Percentiles rank a stretch among this genome's conserved stretches.
phyloP scores from a whole-genome alignment of 2,113 vertebrate genomes.

The Poicephalus gulielmi region DNA sequence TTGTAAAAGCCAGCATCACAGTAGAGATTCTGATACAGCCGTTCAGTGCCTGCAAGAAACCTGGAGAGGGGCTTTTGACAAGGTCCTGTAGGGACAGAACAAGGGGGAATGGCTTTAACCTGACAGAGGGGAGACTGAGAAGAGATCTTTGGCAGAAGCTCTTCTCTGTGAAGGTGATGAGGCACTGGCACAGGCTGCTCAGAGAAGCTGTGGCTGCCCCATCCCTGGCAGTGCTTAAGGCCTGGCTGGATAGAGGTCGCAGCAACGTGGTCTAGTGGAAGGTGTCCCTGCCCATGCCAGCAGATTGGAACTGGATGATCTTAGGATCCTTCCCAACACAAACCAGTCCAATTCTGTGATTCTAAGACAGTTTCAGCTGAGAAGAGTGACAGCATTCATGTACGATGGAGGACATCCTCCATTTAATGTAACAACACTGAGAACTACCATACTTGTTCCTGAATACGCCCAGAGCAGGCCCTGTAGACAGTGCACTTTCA shows the following conservation, averaged over 20 bases:
- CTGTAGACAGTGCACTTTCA: not conserved
- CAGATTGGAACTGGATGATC: not conserved
- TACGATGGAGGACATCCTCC: not conserved
- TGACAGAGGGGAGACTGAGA: not conserved
- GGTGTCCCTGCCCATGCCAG: not conserved
- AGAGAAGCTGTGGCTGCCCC: not conserved
- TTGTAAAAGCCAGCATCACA: rapidly evolving
- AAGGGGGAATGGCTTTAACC: not conserved
- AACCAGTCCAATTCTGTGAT: not conserved
- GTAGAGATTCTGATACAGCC: not conserved
- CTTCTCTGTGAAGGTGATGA: not conserved
- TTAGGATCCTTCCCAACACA: not conserved
- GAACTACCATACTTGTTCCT: not conserved
- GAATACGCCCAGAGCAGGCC: rapidly evolving
- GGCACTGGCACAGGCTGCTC: not conserved
- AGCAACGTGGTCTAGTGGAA: not conserved
- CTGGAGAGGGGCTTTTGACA: not conserved
- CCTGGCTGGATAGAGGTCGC: not conserved
- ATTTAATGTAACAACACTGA: not conserved
- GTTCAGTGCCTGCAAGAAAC: not conserved
- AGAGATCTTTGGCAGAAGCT: not conserved
- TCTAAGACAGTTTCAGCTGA: not conserved
- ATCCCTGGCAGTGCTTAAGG: not conserved
- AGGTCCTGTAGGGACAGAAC: not conserved
- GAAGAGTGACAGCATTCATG: not conserved